Base-by-base conservation (phyloP, 2,888 invertebrate species). In the Tuberolachnus salignus region DNA sequence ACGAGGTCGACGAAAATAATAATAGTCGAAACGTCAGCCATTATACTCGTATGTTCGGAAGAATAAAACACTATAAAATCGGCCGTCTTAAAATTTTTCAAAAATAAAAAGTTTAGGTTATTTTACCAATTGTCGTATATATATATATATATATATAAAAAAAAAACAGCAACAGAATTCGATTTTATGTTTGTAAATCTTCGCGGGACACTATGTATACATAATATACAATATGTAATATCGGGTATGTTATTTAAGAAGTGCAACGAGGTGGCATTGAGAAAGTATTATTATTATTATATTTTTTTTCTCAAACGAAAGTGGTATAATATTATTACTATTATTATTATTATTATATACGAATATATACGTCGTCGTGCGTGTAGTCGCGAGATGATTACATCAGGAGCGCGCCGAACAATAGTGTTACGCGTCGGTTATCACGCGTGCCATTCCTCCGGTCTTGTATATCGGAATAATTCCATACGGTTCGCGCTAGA, bases 371-470 rank as follows among this genome's bases (percentile, higher is more conserved):
- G 26, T 59, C 51, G 51, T 46, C 34, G 34, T 34, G 6, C 34
- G 6, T 34, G 34, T 34, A 59, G 78, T 57, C 75, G 19, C 78
- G 69, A 78, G 69, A 69, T 59, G 78, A 78, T 78, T 78, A 78
- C 78, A 78, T 78, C 78, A 78, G 78, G 78, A 67, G 16, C 34
- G 16, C 34, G 46, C 67, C 19, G 78, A 78, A 78, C 78, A 78
- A 78, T 73, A 73, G 78, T 59, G 78, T 78, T 78, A 78, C 78
- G 78, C 78, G 78, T 78, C 78, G 69, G 63, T 67, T 78, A 78
- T 78, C 78, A 78, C 78, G 67, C 78, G 78, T 78, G 78, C 78
- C 69, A 78, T 78, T 78, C 78, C 59, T 78, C 78, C 59, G 75
- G 75, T 75, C 44, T 74, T 74, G 11, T 75, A 57, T 78, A 57